These are phyloP conservation scores for Hylaeus anthracinus DNA, from an alignment of 1,140 invertebrate genomes.

Conservation along the genomic window DNA sequence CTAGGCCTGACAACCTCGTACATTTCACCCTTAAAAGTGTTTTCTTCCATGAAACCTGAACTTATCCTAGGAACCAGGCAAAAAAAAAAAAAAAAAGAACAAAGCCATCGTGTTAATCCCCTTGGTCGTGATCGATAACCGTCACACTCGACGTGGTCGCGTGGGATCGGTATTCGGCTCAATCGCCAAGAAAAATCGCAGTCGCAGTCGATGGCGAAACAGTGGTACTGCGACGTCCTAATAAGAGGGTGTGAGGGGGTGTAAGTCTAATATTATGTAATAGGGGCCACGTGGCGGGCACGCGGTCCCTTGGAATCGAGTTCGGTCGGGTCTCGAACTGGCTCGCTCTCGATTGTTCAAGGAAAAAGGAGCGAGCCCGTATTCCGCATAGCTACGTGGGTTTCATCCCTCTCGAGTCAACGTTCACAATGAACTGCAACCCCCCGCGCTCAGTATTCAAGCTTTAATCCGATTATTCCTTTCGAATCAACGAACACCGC, in stretches of 20 bases:
- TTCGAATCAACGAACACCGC: conserved; percentile 65
- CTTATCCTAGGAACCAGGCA: no score
- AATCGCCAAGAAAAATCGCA: conserved; percentile 40
- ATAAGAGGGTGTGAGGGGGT: conserved; percentile 48
- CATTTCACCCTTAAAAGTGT: no score
- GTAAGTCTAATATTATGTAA: conserved; percentile 60
- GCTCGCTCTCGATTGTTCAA: conserved; percentile 45
- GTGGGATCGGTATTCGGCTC: conserved; percentile 47
- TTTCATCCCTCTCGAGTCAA: conserved; percentile 67
- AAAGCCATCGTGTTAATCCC: conserved; percentile 8
- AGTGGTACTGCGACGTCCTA: conserved; percentile 8
- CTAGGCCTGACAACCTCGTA: no score
- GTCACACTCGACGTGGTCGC: conserved; percentile 59
- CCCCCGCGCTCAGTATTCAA: conserved; percentile 56
- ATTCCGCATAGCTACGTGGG: conserved; percentile 49
- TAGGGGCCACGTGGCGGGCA: conserved; percentile 57
- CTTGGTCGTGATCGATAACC: conserved; percentile 36
- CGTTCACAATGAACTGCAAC: conserved; percentile 63
- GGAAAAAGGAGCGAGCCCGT: conserved; percentile 29
- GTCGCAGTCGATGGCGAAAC: conserved; percentile 21
- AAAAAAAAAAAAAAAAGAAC: neutral
- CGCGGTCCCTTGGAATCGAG: conserved; percentile 44
- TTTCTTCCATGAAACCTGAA: no score
- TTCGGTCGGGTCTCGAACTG: conserved; percentile 36
- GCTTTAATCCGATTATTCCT: conserved; percentile 72